Conservation (phyloP, 2,797 vertebrate genomes). For the Eremophila alpestris region DNA sequence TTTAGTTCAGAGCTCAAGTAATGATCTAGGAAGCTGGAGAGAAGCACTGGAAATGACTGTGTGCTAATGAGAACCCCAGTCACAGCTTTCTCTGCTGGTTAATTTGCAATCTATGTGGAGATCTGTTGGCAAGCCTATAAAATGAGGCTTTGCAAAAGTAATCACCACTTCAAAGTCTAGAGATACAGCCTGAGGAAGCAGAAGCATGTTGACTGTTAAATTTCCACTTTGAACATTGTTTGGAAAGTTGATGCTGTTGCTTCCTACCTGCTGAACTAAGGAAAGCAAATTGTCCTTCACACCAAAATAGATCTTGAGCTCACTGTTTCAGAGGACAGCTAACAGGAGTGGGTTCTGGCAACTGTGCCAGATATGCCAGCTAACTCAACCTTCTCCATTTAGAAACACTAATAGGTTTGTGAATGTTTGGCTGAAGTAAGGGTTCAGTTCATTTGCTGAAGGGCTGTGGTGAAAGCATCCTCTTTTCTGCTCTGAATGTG, state of each 20-base stretch:
- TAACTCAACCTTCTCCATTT: background rate
- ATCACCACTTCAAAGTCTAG: slow-evolving; percentile 43
- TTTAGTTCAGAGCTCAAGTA: slow-evolving; percentile 29
- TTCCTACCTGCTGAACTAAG: background rate
- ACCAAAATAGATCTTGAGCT: background rate
- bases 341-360: background rate
- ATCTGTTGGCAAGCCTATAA: slow-evolving; percentile 45
- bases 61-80: slow-evolving; percentile 31
- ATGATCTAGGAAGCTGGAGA: slow-evolving; percentile 33
- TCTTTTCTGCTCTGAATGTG: background rate
- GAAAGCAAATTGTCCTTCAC: background rate
- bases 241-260: background rate
- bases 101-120: slow-evolving; percentile 53
- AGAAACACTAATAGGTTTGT: background rate
- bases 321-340: background rate
- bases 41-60: background rate
- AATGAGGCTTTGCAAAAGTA: slow-evolving; percentile 40
- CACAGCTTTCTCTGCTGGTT: slow-evolving; percentile 20
- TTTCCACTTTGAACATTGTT: slow-evolving; percentile 10
- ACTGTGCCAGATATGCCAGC: background rate
- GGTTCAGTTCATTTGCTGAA: background rate
- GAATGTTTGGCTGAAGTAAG: background rate
- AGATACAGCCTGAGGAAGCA: slow-evolving; percentile 23
- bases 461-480: background rate
- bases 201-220: background rate